Conservation (phyloP, 2,797 vertebrate genomes). For the Pitangus sulphuratus region DNA sequence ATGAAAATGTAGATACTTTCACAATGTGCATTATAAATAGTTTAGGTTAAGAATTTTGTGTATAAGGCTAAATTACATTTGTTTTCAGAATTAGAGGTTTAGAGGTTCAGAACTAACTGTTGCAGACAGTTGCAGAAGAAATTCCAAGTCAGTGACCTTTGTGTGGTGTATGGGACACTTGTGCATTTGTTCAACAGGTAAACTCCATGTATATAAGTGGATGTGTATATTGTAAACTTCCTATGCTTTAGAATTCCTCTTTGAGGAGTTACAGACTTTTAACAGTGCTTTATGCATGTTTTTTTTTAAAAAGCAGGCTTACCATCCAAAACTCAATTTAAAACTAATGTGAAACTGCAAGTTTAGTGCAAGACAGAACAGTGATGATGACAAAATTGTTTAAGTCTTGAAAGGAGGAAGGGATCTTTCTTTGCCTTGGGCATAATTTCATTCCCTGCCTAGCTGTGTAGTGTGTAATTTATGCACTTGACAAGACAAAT, state of each 20-base stretch:
- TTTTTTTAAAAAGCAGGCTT: neutral
- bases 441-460: neutral
- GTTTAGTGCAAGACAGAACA: neutral
- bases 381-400: neutral
- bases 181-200: neutral
- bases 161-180: neutral
- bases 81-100: neutral
- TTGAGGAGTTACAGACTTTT: neutral
- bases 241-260: neutral
- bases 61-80: neutral
- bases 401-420: neutral
- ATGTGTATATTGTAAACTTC: neutral
- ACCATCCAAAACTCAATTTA: neutral
- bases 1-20: neutral
- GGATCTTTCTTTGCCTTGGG: neutral
- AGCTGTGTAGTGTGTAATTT: neutral
- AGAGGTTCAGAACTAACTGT: neutral
- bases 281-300: neutral
- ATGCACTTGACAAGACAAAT: neutral
- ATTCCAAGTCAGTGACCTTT: neutral
- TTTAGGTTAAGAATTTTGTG: neutral
- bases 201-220: neutral
- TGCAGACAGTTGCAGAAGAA: neutral
- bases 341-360: neutral
- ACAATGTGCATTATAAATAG: neutral